Base-by-base conservation (phyloP, 2,797 vertebrate species). In the Hybognathus amarus region DNA sequence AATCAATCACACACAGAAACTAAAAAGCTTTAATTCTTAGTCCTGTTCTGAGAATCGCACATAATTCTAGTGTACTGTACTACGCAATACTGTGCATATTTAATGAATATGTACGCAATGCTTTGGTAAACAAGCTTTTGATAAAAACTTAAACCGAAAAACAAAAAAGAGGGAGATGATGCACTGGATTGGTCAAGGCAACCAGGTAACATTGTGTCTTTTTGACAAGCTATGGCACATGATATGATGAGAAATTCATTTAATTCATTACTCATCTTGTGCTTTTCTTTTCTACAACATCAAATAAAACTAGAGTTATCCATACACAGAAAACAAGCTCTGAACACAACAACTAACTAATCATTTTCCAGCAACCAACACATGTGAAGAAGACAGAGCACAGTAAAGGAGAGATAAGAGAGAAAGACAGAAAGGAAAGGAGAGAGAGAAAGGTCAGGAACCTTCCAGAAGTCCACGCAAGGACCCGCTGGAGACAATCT, bases 391-490 rank as follows among this genome's bases (percentile, higher is more conserved):
- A 90, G 91, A 86, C 83, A 76, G 82, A 85, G 80, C 80, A 83
- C 85, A 80, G 64, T 85, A 74, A 82, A 82, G 54, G 15, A 45
- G 33, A 95, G 91, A 92, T 87, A 54, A 63, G 69, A 86, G 78
- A 88, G 86, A 89, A 74, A 83, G 79, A 91, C 80, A 88, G 88
- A 83, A 85, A 88, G 84, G 85, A 87, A 89, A 61, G 27, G 89
- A 94, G 89, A 92, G 90, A 94, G 93, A 95, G 94, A 95, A 96
- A 95, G 96, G 96, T 95, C 95, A 95, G 96, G 96, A 97, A 97
- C 96, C 96, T 98, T 98, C 96, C 97, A 95, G 96, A 96, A 97
- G 96, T 96, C 96, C 97, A 97, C 95, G 96, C 95, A 97, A 97
- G 97, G 96, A 97, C 97, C 96, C 93, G 96, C 96, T 89, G 95